Evolutionary conservation across 2,797 vertebrate species (phyloP).

Genomic region (Siniperca undulata): DNA sequence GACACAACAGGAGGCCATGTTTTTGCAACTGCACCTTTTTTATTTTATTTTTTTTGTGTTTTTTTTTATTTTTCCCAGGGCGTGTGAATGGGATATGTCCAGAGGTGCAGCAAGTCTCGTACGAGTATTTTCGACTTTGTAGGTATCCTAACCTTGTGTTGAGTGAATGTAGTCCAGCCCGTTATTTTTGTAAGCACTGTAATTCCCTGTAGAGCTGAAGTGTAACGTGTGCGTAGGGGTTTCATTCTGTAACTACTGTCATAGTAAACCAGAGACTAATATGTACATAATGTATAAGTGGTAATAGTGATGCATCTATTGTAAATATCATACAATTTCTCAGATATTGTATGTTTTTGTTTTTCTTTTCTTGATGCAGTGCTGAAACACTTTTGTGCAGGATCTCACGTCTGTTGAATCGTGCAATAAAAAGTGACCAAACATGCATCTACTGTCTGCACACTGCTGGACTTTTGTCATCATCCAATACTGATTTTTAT

Average conservation of each 20-base stretch:
- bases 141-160: constrained; percentile 69
- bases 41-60: no score
- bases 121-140: constrained; percentile 38
- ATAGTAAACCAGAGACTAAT: constrained; percentile 84
- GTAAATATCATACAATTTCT: constrained; percentile 80
- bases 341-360: constrained; percentile 55
- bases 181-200: constrained; percentile 78
- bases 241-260: constrained; percentile 83
- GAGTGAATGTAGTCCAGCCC: constrained; percentile 79
- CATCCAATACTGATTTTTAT: background rate
- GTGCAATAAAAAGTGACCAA: constrained; percentile 80
- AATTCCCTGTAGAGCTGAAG: constrained; percentile 75
- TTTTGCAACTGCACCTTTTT: constrained; percentile 42
- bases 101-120: constrained; percentile 27
- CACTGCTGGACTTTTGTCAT: background rate
- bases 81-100: constrained; percentile 23
- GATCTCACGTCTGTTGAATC: constrained; percentile 75
- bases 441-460: constrained; percentile 14
- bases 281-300: constrained; percentile 87
- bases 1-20: background rate
- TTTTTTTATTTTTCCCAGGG: background rate
- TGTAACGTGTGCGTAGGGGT: constrained; percentile 64
- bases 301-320: constrained; percentile 83
- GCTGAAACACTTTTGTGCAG: constrained; percentile 78
- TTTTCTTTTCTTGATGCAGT: constrained; percentile 65